Percentiles rank a stretch among this genome's conserved stretches.
phyloP scores from a whole-genome alignment of 2,888 invertebrate species.

The Leptothorax acervorum region DNA sequence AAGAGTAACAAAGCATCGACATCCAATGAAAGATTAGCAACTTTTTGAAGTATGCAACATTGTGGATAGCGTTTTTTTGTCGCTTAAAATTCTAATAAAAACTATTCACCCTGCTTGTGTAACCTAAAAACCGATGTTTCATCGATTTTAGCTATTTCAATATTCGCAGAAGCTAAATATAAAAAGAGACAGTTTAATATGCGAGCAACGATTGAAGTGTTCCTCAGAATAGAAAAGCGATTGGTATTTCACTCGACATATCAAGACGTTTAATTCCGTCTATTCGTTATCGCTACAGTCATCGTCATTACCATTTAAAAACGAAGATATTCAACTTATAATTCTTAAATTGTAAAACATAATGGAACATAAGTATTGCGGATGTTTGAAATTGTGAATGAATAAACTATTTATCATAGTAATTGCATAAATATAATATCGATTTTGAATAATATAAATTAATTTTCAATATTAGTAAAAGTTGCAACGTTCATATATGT shows the following conservation, averaged over 20 bases:
- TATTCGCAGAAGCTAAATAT: constrained; percentile 10
- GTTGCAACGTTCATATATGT: neutral
- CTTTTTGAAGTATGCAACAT: constrained; percentile 1
- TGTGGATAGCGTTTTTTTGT: neutral
- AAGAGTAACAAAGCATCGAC: constrained; percentile 7
- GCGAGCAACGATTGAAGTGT: constrained; percentile 10
- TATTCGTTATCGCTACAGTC: neutral
- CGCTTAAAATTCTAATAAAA: constrained; percentile 2
- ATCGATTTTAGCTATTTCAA: constrained; percentile 22
- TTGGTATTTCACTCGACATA: constrained; percentile 36
- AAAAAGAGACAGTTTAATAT: constrained; percentile 10
- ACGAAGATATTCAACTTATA: neutral
- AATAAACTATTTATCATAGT: neutral
- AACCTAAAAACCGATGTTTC: constrained; percentile 9
- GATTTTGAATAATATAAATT: neutral
- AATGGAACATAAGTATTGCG: neutral
- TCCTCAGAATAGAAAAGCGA: neutral
- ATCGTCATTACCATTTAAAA: neutral
- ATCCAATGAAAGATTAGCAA: constrained; percentile 2
- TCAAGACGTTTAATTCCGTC: constrained; percentile 33
- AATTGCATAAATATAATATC: neutral
- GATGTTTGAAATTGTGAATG: neutral
- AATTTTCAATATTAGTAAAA: constrained; percentile 4
- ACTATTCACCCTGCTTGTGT: neutral
- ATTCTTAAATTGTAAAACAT: neutral